Evolutionary conservation across 1,140 invertebrate genomes (phyloP), one percentile per base, ranked within the genome.

Genomic region (Eurytemora carolleeae): DNA sequence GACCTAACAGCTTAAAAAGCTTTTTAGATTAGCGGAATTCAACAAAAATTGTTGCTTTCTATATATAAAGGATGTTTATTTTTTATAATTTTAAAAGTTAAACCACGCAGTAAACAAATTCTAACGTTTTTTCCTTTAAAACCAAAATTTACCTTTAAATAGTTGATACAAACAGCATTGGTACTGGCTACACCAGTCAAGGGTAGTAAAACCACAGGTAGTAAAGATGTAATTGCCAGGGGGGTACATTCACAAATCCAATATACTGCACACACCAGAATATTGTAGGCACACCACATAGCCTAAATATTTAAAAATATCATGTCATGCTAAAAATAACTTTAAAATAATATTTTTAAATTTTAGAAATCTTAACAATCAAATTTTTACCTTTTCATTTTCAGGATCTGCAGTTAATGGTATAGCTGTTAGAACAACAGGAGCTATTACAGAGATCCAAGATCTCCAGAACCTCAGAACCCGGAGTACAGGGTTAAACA

Each of bases 231-330:
- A 0, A 90, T 77, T 0, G 85, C 79, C 17, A 91, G 72, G 0
- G 87, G 87, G 17, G 92, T 70, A 0, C 81, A 78, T 72, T 92
- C 87, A 7, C 83, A 78, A 57, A 90, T 81, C 87, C 87, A 92
- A 69, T 80, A 91, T 0, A 82, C 73, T 1, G 83, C 84, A 85
- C 91, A 89, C 20, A 90, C 69, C 1, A 87, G 63, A 0, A 91
- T 77, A 0, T 85, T 78, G 69, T 82, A 91, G 65, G 81, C 82
- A 68, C 86, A 89, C 70, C 70, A 65, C 2, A 58, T 66, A 55
- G 65, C 74, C 74, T 69, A 68, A 69, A 24, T 74, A 65, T 63
- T 74, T 75, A 22, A n/a, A 44, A 12, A 44, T 44, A 44, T 44
- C n/a, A n/a, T 44, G n/a, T 12, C 31, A 12, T 44, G 66, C 67